A percentile compares a stretch with the other conserved stretches of the same genome.
phyloP scores from a whole-genome alignment of 2,888 invertebrate genomes.

The Epistrophe grossulariae region DNA sequence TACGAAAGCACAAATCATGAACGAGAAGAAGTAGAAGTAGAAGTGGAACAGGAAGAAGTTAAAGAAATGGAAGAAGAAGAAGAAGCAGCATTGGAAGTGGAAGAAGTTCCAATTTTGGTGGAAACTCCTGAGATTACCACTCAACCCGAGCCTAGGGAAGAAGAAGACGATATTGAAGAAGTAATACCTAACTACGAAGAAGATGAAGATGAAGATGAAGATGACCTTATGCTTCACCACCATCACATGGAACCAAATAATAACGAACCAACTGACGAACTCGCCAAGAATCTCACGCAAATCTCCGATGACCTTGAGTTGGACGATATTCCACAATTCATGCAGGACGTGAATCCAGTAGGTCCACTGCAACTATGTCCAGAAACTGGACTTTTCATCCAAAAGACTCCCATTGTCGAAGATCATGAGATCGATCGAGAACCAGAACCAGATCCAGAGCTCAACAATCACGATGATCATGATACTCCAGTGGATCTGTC shows the following conservation, averaged over 20 bases:
- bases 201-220: slow-evolving; percentile 21
- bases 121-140: slow-evolving; percentile 2
- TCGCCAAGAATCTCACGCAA: slow-evolving; percentile 77
- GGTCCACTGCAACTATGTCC: slow-evolving; percentile 80
- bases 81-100: neutral
- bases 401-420: slow-evolving; percentile 63
- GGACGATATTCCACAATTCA: slow-evolving; percentile 71
- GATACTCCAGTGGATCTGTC: slow-evolving; percentile 65
- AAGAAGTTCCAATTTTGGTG: neutral
- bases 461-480: slow-evolving; percentile 30
- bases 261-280: slow-evolving; percentile 70
- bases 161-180: slow-evolving; percentile 10
- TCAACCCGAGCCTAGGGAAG: neutral
- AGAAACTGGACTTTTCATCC: slow-evolving; percentile 81
- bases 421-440: slow-evolving; percentile 41
- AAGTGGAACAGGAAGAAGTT: slow-evolving; percentile 29
- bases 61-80: slow-evolving; percentile 4
- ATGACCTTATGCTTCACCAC: slow-evolving; percentile 29
- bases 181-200: slow-evolving; percentile 10
- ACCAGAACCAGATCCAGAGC: slow-evolving; percentile 19
- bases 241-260: slow-evolving; percentile 74
- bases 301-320: slow-evolving; percentile 74
- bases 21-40: slow-evolving; percentile 75
- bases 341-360: slow-evolving; percentile 61
- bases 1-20: slow-evolving; percentile 78